These are phyloP conservation scores for Eristalinus aeneus DNA, from an alignment of 2,888 invertebrate species.

Conservation along the genomic window DNA sequence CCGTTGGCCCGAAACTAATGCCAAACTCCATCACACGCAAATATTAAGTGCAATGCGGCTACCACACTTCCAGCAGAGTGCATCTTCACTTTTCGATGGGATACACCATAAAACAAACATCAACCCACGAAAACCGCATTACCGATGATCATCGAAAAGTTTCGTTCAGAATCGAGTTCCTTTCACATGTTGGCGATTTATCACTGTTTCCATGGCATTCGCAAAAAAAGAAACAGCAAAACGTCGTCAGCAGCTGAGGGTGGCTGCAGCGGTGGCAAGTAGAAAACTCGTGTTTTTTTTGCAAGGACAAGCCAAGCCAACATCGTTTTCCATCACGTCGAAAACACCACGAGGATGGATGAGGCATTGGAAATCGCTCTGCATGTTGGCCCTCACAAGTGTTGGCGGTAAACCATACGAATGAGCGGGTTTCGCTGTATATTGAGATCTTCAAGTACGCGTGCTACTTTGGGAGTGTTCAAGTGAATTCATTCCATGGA, in stretches of 20 bases:
- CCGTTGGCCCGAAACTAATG: background rate
- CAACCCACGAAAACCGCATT: background rate
- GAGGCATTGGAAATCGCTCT: background rate
- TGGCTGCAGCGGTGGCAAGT: background rate
- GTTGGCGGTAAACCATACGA: background rate
- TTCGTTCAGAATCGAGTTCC: background rate
- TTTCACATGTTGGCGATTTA: background rate
- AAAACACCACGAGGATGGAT: background rate
- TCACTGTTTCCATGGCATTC: background rate
- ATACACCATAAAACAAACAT: background rate
- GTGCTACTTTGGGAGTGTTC: background rate
- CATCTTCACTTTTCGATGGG: background rate
- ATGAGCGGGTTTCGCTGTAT: background rate
- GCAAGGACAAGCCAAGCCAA: background rate
- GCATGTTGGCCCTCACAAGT: background rate
- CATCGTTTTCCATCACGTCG: background rate
- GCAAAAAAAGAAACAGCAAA: background rate
- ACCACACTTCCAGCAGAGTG: background rate
- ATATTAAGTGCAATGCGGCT: background rate
- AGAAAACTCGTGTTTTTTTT: background rate
- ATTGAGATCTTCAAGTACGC: background rate
- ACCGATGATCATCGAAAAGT: background rate
- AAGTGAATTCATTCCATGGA: background rate
- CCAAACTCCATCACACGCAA: background rate
- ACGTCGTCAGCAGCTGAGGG: background rate